A percentile compares a stretch with the other conserved stretches of the same genome.
These are phyloP conservation scores for Spinus pinus DNA, from an alignment of 2,797 vertebrate species.

Conservation along the genomic window DNA sequence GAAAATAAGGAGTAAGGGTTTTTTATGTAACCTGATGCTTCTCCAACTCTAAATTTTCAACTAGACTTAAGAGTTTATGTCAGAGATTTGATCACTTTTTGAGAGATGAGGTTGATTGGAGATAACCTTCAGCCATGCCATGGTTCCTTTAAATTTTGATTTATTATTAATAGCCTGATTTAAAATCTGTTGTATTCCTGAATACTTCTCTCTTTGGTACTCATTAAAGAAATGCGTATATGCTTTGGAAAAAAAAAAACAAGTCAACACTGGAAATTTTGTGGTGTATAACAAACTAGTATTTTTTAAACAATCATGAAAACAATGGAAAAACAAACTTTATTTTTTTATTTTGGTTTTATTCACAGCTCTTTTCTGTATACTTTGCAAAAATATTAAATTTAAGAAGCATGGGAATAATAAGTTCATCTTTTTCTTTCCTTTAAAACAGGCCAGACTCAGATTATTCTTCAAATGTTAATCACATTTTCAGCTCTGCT, in stretches of 20 bases:
- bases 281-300: not conserved
- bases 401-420: not conserved
- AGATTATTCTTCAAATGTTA: not conserved
- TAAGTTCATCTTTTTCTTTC: not conserved
- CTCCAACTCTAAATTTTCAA: not conserved
- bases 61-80: not conserved
- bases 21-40: not conserved
- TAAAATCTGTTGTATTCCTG: not conserved
- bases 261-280: not conserved
- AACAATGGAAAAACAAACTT: not conserved
- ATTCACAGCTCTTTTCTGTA: not conserved
- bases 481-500: not conserved
- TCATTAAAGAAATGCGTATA: not conserved
- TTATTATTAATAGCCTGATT: not conserved
- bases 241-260: not conserved
- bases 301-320: not conserved
- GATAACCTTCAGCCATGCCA: not conserved
- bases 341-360: not conserved
- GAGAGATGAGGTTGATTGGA: not conserved
- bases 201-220: not conserved
- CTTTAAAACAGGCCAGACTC: not conserved
- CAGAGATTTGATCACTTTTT: slow-evolving; percentile 21
- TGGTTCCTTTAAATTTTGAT: not conserved
- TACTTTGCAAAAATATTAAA: not conserved
- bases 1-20: not conserved